Evolutionary conservation across 1,140 invertebrate genomes (phyloP), one percentile per base, ranked within the genome.

Genomic region (Listronotus bonariensis): DNA sequence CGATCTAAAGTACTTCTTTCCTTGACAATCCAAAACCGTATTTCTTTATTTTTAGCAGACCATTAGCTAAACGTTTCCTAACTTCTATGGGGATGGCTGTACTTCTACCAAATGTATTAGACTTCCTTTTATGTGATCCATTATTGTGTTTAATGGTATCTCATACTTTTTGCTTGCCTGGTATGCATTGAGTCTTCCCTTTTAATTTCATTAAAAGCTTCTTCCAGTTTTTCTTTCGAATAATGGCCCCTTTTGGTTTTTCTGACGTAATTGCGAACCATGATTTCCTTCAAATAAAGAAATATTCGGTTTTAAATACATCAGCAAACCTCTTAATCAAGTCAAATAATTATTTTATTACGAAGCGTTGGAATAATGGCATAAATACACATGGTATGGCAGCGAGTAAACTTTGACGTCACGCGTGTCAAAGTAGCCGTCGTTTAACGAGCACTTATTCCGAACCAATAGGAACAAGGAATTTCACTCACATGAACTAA

Each of bases 1-100:
- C 65, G 14, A 77, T 11, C 5, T 75, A 54, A 12, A 76, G 55
- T 26, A 79, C 53, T 70, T 77, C 77, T 20, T 67, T 60, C 66
- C 71, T 71, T 26, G 74, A 69, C 31, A 77, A 67, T 6, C 76
- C 76, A 41, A 69, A 77, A 6, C 76, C 76, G 67, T 65, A 77
- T 71, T 76, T 74, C 57, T 76, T 73, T 68, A 78, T 71, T 34
- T 51, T 63, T 17, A 42, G 53, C 15, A 79, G 52, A 61, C 59
- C 41, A 11, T 69, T 42, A n/a, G 69, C 73, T 49, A 77, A 48
- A 49, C 54, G 58, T 34, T 65, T 64, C 69, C 75, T 74, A 49
- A 62, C 52, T 20, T 74, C 70, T 14, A 45, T 17, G 34, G 72
- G 20, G 34, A 74, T 57, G 15, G 64, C 72, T 34, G 72, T 68